Evolutionary conservation across 2,113 vertebrate species (phyloP).

Genomic region (Potamarius usumacintae): DNA sequence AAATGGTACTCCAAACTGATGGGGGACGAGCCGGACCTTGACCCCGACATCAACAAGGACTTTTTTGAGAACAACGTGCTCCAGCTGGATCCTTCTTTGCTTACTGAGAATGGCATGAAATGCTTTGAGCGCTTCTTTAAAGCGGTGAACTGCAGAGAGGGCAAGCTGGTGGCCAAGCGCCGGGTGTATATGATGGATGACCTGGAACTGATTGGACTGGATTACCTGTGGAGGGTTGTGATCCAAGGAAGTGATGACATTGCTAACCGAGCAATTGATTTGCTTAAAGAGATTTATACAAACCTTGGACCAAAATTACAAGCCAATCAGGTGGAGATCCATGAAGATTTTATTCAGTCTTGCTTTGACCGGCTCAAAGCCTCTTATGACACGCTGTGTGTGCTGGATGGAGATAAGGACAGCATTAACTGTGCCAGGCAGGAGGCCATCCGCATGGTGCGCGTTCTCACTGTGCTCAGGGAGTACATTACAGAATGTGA

Average conservation of each 20-base stretch:
- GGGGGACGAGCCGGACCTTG: constrained; percentile 98
- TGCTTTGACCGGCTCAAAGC: constrained; percentile 98
- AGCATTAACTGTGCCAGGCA: constrained; percentile 98
- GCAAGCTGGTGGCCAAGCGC: constrained; percentile 96
- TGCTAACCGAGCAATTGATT: constrained; percentile 94
- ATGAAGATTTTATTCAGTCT: constrained; percentile 98
- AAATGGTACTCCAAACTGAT: constrained; percentile 99
- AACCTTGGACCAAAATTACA: constrained; percentile 98
- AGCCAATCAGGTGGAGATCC: constrained; percentile 99
- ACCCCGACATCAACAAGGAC: constrained; percentile 99
- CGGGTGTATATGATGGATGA: constrained; percentile 99
- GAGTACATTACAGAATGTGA: constrained; percentile 99
- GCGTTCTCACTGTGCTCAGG: constrained; percentile 93
- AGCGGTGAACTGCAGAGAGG: constrained; percentile 98
- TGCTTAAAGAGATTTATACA: constrained; percentile 98
- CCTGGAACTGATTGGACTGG: constrained; percentile 96
- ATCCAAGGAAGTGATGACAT: constrained; percentile 99
- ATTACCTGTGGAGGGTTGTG: constrained; percentile 99
- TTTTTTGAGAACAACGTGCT: constrained; percentile 99
- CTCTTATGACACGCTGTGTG: constrained; percentile 95
- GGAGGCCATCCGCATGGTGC: constrained; percentile 97
- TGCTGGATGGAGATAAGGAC: constrained; percentile 98
- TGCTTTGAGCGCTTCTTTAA: constrained; percentile 99
- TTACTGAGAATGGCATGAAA: constrained; percentile 99
- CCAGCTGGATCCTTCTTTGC: constrained; percentile 95